These are phyloP conservation scores for Ditula angustiorana DNA, from an alignment of 2,888 invertebrate species.

Conservation along the genomic window DNA sequence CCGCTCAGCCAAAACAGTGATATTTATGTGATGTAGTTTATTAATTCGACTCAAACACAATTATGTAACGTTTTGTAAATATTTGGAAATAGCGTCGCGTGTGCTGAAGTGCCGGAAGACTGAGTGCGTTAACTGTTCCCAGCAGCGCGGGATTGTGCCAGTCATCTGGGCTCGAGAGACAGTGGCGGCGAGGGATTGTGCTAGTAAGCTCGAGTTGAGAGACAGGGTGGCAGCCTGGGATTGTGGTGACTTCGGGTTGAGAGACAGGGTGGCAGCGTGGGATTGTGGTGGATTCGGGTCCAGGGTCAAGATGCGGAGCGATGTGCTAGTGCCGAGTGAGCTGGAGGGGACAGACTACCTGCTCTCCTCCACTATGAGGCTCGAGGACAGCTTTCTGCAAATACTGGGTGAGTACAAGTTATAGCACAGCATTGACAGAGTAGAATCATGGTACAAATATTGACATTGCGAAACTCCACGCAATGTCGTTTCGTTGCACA, in stretches of 20 bases:
- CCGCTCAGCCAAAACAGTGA: slow-evolving; percentile 27
- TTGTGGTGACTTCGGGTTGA: slow-evolving; percentile 52
- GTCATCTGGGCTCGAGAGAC: slow-evolving; percentile 58
- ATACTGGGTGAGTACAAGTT: slow-evolving; percentile 85
- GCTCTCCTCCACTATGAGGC: slow-evolving; percentile 86
- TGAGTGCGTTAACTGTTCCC: background rate
- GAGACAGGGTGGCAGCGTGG: slow-evolving; percentile 57
- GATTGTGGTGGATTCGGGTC: slow-evolving; percentile 53
- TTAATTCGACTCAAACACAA: slow-evolving; percentile 1
- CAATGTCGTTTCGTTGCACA: slow-evolving; percentile 1
- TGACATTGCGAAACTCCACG: slow-evolving; percentile 25
- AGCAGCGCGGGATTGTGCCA: slow-evolving; percentile 55
- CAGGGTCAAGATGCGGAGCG: slow-evolving; percentile 78
- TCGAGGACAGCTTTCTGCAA: slow-evolving; percentile 87
- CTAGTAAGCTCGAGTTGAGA: background rate
- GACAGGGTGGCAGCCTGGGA: slow-evolving; percentile 51
- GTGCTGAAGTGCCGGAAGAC: slow-evolving; percentile 15
- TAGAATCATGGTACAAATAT: slow-evolving; percentile 7
- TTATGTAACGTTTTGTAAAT: slow-evolving; percentile 36
- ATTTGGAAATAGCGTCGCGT: slow-evolving; percentile 15
- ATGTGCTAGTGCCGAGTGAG: slow-evolving; percentile 82
- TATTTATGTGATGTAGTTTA: slow-evolving; percentile 37
- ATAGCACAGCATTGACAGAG: background rate
- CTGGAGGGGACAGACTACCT: slow-evolving; percentile 87
- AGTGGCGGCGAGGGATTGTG: slow-evolving; percentile 55